These are phyloP conservation scores for Sterrhoptilus dennistouni DNA, from an alignment of 2,113 vertebrate genomes.

Conservation along the genomic window DNA sequence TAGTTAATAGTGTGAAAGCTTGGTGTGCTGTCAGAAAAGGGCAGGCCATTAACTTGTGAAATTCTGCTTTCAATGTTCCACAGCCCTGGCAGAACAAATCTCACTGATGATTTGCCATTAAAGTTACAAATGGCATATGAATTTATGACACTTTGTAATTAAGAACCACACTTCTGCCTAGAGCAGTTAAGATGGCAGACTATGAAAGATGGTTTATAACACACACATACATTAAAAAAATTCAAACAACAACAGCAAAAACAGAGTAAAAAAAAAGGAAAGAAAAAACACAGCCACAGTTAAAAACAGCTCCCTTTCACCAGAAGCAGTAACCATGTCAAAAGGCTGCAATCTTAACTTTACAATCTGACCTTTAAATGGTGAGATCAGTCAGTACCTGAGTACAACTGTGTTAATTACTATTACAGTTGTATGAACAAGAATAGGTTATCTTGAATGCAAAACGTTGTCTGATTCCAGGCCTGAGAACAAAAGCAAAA, in stretches of 20 bases:
- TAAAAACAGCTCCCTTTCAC: neutral
- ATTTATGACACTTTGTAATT: constrained; percentile 65
- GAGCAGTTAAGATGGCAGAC: neutral
- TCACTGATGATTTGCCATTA: constrained; percentile 53
- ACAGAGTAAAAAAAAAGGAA: neutral
- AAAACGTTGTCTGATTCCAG: neutral
- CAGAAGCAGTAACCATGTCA: neutral
- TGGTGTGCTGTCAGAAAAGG: constrained; percentile 74
- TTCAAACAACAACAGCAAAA: neutral
- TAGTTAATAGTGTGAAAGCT: constrained; percentile 76
- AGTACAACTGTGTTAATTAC: neutral
- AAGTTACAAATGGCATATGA: constrained; percentile 55
- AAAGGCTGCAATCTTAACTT: neutral
- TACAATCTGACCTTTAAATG: neutral
- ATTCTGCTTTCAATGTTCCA: constrained; percentile 53
- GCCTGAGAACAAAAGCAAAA: neutral
- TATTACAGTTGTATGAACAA: neutral
- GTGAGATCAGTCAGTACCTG: neutral
- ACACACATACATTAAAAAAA: neutral
- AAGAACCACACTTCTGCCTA: neutral
- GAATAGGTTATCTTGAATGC: neutral
- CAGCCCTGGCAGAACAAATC: constrained; percentile 54
- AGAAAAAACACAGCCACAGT: neutral
- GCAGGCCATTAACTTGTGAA: constrained; percentile 73
- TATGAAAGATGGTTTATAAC: neutral